Evolutionary conservation across 2,888 invertebrate genomes (phyloP).

Genomic region (Eupithecia tripunctaria): DNA sequence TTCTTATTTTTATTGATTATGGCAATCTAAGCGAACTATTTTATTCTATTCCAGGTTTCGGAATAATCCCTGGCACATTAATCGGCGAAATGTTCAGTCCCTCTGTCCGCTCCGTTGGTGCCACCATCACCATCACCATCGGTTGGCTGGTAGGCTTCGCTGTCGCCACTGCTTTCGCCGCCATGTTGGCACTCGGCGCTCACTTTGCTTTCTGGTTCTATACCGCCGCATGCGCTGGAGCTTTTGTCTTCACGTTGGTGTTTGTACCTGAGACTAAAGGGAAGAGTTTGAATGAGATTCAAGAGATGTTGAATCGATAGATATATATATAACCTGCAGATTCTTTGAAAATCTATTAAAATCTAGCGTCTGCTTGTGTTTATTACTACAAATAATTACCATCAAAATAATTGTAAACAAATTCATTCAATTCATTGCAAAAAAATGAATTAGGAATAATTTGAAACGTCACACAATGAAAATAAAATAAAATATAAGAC

Average conservation of each 20-base stretch:
- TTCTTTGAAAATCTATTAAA: not conserved
- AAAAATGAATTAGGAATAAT: too few species aligned
- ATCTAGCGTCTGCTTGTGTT: not conserved
- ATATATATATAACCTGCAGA: not conserved
- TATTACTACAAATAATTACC: too few species aligned
- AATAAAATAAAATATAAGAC: too few species aligned
- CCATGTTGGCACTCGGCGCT: constrained; percentile 47
- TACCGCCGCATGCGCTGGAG: constrained; percentile 39
- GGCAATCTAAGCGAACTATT: not conserved
- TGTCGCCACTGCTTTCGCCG: constrained; percentile 48
- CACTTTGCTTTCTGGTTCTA: constrained; percentile 52
- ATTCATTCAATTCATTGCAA: too few species aligned
- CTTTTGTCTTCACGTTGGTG: constrained; percentile 48
- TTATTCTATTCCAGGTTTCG: constrained; percentile 49
- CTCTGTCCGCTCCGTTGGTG: constrained; percentile 54
- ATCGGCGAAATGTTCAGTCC: constrained; percentile 58
- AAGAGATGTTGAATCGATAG: constrained; percentile 48
- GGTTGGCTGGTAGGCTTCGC: constrained; percentile 52
- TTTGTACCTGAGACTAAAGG: constrained; percentile 60
- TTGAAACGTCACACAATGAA: too few species aligned
- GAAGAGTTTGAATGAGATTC: constrained; percentile 52
- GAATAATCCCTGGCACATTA: constrained; percentile 53
- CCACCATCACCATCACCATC: constrained; percentile 45
- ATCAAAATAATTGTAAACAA: too few species aligned
- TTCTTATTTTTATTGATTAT: too few species aligned